phyloP scores from a whole-genome alignment of 2,888 invertebrate species.

The Coenonympha glycerion region DNA sequence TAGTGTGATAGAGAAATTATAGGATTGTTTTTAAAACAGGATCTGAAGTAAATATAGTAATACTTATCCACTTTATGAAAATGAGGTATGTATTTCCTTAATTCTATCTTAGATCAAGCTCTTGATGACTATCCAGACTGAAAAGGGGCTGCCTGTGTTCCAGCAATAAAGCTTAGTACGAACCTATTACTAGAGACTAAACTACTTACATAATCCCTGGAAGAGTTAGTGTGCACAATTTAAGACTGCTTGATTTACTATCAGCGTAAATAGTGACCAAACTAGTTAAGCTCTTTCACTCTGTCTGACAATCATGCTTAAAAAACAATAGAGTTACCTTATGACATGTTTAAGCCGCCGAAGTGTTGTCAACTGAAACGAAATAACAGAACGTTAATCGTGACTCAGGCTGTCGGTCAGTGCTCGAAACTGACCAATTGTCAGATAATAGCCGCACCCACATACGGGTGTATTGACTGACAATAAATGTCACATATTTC shows the following conservation, averaged over 20 bases:
- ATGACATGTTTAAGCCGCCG: slow-evolving; percentile 31
- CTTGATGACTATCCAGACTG: too few relatives aligned
- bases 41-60: too few relatives aligned
- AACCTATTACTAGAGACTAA: not conserved
- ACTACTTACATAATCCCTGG: not conserved
- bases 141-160: too few relatives aligned
- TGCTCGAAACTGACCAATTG: slow-evolving; percentile 52
- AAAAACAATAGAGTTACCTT: slow-evolving; percentile 28
- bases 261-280: not conserved
- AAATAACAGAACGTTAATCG: slow-evolving; percentile 30
- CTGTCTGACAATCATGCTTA: not conserved
- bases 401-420: slow-evolving; percentile 34
- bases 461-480: slow-evolving; percentile 71
- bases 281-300: not conserved
- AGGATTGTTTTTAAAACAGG: too few relatives aligned
- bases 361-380: slow-evolving; percentile 31
- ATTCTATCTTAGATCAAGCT: too few relatives aligned
- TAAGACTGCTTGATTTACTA: not conserved
- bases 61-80: too few relatives aligned
- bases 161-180: too few relatives aligned
- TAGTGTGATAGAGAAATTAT: too few relatives aligned
- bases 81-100: too few relatives aligned
- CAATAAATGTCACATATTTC: slow-evolving; percentile 73
- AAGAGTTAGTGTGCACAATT: not conserved
- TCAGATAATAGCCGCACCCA: slow-evolving; percentile 59